Percentiles rank a stretch among this genome's conserved stretches.
phyloP scores from a whole-genome alignment of 1,140 invertebrate genomes.

The Drosophila burlai region DNA sequence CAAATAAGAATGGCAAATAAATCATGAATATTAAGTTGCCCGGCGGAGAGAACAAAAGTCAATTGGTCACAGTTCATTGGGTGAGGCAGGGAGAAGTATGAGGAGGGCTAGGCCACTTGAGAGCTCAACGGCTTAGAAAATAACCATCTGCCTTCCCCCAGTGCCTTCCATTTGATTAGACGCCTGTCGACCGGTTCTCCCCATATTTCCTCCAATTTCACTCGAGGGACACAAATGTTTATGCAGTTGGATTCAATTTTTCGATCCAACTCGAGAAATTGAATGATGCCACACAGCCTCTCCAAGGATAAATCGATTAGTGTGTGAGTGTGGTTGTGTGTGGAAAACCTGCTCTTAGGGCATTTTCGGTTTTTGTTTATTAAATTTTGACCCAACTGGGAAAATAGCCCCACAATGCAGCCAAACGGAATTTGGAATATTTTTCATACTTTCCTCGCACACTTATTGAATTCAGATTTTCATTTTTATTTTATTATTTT shows the following conservation, averaged over 20 bases:
- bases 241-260: constrained; percentile 74
- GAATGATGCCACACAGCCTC: constrained; percentile 32
- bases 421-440: constrained; percentile 26
- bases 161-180: constrained; percentile 62
- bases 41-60: constrained; percentile 61
- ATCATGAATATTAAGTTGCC: constrained; percentile 73
- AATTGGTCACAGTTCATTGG: constrained; percentile 61
- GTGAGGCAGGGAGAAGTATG: neutral
- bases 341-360: constrained; percentile 25
- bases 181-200: constrained; percentile 26
- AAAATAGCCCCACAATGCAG: constrained; percentile 1
- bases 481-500: neutral
- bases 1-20: constrained; percentile 68
- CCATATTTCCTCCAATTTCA: constrained; percentile 26
- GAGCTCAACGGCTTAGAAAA: constrained; percentile 74
- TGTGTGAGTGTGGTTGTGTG: constrained; percentile 9
- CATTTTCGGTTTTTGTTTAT: constrained; percentile 68
- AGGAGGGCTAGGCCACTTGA: constrained; percentile 36
- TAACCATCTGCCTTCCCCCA: constrained; percentile 31
- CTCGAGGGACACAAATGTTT: constrained; percentile 60
- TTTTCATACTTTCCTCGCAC: constrained; percentile 27
- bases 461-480: constrained; percentile 18
- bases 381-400: constrained; percentile 53
- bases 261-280: constrained; percentile 41
- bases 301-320: constrained; percentile 41